Evolutionary conservation across 2,888 invertebrate genomes (phyloP), one percentile per base, ranked within the genome.

Genomic region (Diabrotica balteata): DNA sequence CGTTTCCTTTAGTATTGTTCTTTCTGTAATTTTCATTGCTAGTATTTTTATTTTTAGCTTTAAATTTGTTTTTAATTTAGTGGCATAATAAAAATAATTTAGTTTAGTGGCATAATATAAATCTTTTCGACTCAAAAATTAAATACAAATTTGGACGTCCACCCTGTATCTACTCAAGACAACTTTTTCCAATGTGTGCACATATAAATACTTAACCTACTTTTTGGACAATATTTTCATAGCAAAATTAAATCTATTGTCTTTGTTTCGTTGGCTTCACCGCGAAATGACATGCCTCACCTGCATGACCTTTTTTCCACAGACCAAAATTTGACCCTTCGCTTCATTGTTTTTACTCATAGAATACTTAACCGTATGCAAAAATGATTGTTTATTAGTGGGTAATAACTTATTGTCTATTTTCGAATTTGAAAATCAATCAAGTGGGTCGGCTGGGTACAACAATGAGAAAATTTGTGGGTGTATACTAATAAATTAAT

Each of bases 161-260:
- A 54, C 43, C 42, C n/a, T 43, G 54, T 54, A 54, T 10, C 8
- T 42, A 53, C 22, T 53, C 42, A 42, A 53, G 53, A 10, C 9
- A 42, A 53, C 32, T 10, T 32, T 53, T 53, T 53, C 42, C 42
- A 42, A 53, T 42, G 32, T 53, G 42, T 53, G 53, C 10, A 53
- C 53, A 53, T 53, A 53, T 9, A 22, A 53, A 53, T 32, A 53
- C 42, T 53, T 32, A 42, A 53, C 53, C 53, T 53, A 53, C 53
- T 53, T 53, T 42, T 32, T 32, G 42, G 42, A 10, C 42, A 53
- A n/a, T 53, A 32, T 42, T 53, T n/a, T 53, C 42, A 53, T 53
- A 53, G 47, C 47, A 22, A 58, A 58, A 58, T 47, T 45, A 7
- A 58, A 58, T 46, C 58, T 58, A 58, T 46, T 58, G 58, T 58